Evolutionary conservation across 2,888 invertebrate species (phyloP).

Genomic region (Lycocerus yunnanus): DNA sequence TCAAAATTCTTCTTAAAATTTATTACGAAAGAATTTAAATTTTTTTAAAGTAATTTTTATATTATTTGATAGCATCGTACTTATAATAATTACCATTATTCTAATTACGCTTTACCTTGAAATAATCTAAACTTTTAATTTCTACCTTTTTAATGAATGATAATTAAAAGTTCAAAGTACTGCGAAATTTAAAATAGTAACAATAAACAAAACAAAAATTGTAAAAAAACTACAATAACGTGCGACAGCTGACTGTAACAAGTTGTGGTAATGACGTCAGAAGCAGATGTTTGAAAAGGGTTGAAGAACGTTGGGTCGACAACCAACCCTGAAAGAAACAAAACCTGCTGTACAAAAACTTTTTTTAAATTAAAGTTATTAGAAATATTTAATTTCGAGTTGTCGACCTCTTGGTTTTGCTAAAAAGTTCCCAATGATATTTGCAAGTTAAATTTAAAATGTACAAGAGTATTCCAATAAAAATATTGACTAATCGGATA

Average conservation of each 20-base stretch:
- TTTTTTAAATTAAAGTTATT: background rate
- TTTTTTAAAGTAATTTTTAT: background rate
- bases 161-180: conserved; percentile 4
- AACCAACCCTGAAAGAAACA: conserved; percentile 29
- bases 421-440: background rate
- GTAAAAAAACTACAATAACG: conserved; percentile 13
- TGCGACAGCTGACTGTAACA: conserved; percentile 38
- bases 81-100: background rate
- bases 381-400: background rate
- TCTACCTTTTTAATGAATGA: background rate
- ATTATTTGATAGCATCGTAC: background rate
- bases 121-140: background rate
- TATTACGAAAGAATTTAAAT: background rate
- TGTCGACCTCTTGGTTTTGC: background rate
- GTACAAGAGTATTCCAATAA: background rate
- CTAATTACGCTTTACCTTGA: background rate
- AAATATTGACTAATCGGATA: background rate
- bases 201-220: conserved; percentile 5
- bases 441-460: background rate
- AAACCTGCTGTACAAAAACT: background rate
- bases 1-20: background rate
- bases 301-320: conserved; percentile 23
- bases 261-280: conserved; percentile 34
- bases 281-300: conserved; percentile 36
- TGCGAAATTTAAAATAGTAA: background rate